Conservation (phyloP, 2,797 vertebrate species). For the Aplochiton taeniatus region DNA sequence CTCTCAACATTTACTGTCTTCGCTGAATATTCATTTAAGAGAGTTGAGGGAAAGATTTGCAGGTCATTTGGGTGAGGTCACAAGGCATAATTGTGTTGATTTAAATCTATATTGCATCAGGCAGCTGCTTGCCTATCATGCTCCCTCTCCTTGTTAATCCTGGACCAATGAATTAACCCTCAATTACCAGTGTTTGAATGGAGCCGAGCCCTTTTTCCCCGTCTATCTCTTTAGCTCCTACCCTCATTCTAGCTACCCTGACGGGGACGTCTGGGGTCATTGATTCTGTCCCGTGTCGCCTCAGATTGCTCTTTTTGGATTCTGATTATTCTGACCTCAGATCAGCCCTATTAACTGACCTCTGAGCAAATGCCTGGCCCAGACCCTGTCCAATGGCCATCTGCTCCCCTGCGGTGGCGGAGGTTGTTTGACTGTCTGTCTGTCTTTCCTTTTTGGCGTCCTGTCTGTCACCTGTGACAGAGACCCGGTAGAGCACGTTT, state of each 20-base stretch:
- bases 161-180: slow-evolving; percentile 98
- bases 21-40: too few relatives aligned
- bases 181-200: slow-evolving; percentile 93
- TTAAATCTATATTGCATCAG: slow-evolving; percentile 90
- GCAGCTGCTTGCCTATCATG: slow-evolving; percentile 94
- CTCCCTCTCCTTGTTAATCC: slow-evolving; percentile 96
- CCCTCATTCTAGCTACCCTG: slow-evolving; percentile 40
- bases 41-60: too few relatives aligned
- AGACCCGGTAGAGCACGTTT: slow-evolving; percentile 13
- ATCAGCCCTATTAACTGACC: slow-evolving; percentile 65
- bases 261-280: slow-evolving; percentile 71
- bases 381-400: slow-evolving; percentile 48
- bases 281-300: slow-evolving; percentile 84
- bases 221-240: slow-evolving; percentile 3
- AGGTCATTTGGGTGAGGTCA: slow-evolving; percentile 73
- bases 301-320: slow-evolving; percentile 82
- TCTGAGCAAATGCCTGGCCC: slow-evolving; percentile 59
- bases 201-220: slow-evolving; percentile 76
- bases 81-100: slow-evolving; percentile 89
- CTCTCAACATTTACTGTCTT: too few relatives aligned
- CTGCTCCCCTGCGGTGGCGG: slow-evolving; percentile 49
- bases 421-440: slow-evolving; percentile 49
- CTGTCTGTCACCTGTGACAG: slow-evolving; percentile 29
- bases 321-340: slow-evolving; percentile 73
- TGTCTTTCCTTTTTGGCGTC: slow-evolving; percentile 41